Percentiles rank a stretch among this genome's conserved stretches.
These are phyloP conservation scores for Tenthredo livida DNA, from an alignment of 2,888 invertebrate genomes.

Conservation along the genomic window DNA sequence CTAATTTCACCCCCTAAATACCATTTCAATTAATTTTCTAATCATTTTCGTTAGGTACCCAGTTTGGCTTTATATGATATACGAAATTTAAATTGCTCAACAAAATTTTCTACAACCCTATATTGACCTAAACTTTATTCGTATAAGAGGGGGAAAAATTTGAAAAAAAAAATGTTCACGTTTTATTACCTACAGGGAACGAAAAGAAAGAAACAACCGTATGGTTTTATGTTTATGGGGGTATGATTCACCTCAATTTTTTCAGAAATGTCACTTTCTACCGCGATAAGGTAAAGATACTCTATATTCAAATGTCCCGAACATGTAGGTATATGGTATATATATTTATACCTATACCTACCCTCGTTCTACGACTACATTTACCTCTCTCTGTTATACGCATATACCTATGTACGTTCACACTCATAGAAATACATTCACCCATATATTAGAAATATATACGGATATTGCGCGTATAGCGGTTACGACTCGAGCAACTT, in stretches of 20 bases:
- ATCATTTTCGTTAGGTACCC: no score
- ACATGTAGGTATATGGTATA: background rate
- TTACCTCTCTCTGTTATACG: background rate
- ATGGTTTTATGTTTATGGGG: background rate
- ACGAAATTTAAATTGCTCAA: no score
- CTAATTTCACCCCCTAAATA: no score
- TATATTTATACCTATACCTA: background rate
- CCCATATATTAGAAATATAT: background rate
- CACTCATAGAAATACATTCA: background rate
- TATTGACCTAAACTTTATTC: background rate
- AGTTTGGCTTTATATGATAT: no score
- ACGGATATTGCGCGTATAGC: background rate
- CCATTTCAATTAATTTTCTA: no score
- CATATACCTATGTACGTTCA: background rate
- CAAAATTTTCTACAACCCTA: no score
- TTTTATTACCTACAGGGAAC: background rate
- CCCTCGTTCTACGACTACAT: background rate
- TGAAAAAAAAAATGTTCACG: background rate
- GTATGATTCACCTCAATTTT: background rate
- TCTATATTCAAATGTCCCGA: conserved; percentile 22
- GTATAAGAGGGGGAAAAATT: background rate
- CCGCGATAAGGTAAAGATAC: conserved; percentile 25
- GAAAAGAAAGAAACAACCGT: background rate
- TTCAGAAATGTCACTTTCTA: background rate
- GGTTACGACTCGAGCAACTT: conserved; percentile 10